These are phyloP conservation scores for Lymantria dispar DNA, from an alignment of 2,888 invertebrate genomes.

Conservation along the genomic window DNA sequence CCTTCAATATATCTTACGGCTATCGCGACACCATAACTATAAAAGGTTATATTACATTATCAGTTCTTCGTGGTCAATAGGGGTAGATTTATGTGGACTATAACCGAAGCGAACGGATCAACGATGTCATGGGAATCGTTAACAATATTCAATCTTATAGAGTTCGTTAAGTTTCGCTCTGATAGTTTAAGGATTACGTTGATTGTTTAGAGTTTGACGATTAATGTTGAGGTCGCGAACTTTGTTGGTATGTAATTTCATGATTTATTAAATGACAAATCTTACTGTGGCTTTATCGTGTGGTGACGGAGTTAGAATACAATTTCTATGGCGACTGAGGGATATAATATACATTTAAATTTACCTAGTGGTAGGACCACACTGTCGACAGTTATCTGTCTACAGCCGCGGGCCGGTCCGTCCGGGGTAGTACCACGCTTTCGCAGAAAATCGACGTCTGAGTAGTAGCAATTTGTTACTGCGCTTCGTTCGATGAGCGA, in stretches of 20 bases:
- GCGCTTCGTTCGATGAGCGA: too few species aligned
- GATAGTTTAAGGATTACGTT: constrained; percentile 1
- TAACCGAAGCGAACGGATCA: constrained; percentile 11
- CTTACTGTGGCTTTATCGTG: too few species aligned
- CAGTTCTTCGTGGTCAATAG: constrained; percentile 12
- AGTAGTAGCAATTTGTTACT: too few species aligned
- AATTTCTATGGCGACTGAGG: too few species aligned
- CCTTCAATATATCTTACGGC: neutral
- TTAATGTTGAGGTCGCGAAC: neutral
- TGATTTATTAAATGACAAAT: neutral
- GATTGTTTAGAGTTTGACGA: neutral
- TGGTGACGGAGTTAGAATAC: too few species aligned
- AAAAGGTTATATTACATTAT: constrained; percentile 5
- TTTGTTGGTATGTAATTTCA: neutral
- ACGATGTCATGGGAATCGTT: constrained; percentile 9
- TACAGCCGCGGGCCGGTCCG: too few species aligned
- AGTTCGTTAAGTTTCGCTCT: constrained; percentile 16
- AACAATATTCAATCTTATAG: constrained; percentile 6
- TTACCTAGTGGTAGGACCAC: too few species aligned
- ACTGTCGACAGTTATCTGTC: too few species aligned
- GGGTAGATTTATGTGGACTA: constrained; percentile 13
- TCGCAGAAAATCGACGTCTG: too few species aligned
- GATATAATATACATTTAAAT: too few species aligned
- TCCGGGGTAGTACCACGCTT: too few species aligned
- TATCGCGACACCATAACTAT: neutral